A percentile compares a stretch with the other conserved stretches of the same genome.
Evolutionary conservation across 2,113 vertebrate genomes (phyloP).

Genomic region (Nettapus auritus): DNA sequence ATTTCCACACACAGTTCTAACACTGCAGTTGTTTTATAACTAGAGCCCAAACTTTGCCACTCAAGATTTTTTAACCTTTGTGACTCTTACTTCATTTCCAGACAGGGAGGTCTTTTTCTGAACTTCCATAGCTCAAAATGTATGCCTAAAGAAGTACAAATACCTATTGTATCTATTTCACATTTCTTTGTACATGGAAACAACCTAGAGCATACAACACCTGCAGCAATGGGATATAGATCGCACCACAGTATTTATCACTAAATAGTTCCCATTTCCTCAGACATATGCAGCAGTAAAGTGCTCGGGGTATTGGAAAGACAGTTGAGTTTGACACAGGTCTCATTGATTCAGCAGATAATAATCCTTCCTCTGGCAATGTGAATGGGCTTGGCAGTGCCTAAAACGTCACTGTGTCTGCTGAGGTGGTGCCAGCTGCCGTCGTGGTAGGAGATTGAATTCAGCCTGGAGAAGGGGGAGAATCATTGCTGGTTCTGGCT

Average conservation of each 20-base stretch:
- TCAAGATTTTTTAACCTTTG: background rate
- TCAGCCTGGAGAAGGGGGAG: background rate
- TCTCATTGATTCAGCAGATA: conserved; percentile 33
- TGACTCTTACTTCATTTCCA: background rate
- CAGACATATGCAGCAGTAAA: background rate
- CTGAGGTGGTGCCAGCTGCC: conserved; percentile 46
- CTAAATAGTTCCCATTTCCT: background rate
- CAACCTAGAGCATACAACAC: background rate
- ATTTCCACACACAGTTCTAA: background rate
- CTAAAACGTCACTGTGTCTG: conserved; percentile 17
- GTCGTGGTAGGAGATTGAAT: conserved; percentile 11
- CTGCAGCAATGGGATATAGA: background rate
- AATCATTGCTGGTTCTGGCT: background rate
- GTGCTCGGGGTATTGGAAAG: conserved; percentile 1
- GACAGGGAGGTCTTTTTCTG: background rate
- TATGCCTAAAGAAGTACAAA: background rate
- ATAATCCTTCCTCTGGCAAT: conserved; percentile 41
- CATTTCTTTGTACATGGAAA: background rate
- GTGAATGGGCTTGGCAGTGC: conserved; percentile 14
- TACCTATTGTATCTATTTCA: background rate
- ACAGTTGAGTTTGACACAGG: conserved; percentile 5
- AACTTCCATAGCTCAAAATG: background rate
- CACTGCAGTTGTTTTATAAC: background rate
- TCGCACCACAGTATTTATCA: background rate
- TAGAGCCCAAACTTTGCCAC: accelerated